phyloP scores from a whole-genome alignment of 2,113 vertebrate genomes.

The Sphyrna mokarran region DNA sequence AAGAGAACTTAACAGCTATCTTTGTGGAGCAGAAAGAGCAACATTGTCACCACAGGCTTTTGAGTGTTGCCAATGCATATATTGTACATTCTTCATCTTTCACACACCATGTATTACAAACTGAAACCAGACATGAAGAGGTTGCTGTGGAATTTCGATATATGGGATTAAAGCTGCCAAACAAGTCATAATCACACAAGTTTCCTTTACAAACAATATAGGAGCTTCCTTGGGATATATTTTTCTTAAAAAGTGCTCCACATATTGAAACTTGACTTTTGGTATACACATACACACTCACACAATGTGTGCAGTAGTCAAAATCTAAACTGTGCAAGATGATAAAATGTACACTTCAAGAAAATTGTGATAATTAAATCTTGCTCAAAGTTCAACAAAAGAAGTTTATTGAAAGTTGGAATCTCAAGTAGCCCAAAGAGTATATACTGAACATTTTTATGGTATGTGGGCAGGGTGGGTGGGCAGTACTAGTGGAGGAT shows the following conservation, averaged over 20 bases:
- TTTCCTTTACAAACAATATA: not conserved
- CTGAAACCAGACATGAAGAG: not conserved
- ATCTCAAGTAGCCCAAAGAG: not conserved
- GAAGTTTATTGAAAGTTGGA: not conserved
- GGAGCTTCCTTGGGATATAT: not conserved
- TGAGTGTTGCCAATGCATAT: not conserved
- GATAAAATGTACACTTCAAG: not conserved
- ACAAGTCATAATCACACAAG: not conserved
- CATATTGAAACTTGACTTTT: not conserved
- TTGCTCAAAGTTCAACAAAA: not conserved
- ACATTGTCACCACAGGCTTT: not conserved
- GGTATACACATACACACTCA: not conserved
- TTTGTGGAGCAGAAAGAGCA: not conserved
- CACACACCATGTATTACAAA: not conserved
- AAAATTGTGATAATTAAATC: not conserved
- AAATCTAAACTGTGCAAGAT: not conserved
- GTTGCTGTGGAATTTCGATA: not conserved
- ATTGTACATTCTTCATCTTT: not conserved
- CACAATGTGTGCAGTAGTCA: not conserved
- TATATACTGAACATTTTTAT: not conserved
- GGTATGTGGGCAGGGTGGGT: not conserved
- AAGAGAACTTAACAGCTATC: not conserved
- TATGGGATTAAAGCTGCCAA: not conserved
- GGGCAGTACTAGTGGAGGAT: no score
- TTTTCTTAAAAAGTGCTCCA: not conserved